Base-by-base conservation (phyloP, 1,140 invertebrate species). In the Scaptomyza graminum region DNA sequence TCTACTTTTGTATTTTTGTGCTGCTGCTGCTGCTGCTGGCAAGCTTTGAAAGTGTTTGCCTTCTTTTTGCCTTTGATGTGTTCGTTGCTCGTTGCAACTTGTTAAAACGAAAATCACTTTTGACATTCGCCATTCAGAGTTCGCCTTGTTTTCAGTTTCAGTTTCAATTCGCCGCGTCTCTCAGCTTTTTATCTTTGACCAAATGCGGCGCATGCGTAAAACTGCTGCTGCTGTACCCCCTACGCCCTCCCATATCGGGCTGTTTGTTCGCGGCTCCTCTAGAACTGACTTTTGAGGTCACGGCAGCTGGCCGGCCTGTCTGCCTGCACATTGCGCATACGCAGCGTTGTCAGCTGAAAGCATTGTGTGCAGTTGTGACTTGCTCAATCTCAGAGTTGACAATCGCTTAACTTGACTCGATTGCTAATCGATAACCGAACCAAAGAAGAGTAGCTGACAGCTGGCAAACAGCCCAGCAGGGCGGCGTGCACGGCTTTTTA, bases 31-130 rank as follows among this genome's bases (percentile, higher is more conserved):
- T 22, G 60, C 55, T 11, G 28, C 5, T 6, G 28, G 28, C 28
- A 34, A 34, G 50, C 31, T 54, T 54, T 54, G 31, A 57, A 57
- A 57, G 55, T 25, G 41, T 57, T 44, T 44, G 54, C 41, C 54
- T 67, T 62, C 51, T 25, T 22, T 57, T 44, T 44, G 54, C 41
- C 54, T 67, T 62, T 57, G 61, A 31, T 62, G 59, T 34, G 31
- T 34, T 6, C 9, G 31, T 34, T 31, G 31, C 8, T 34, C 8
- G 31, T 64, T 61, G 70, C 71, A 59, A 69, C 51, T 61, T 74
- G 70, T 69, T 68, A 28, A 34, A 72, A 81, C 73, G 52, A 85
- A 84, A 84, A 85, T 83, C 79, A 83, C 75, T 83, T 83, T 79
- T 83, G 79, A 83, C 79, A 79, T 83, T 78, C 79, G 76, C 41